Evolutionary conservation across 2,113 vertebrate species (phyloP), one percentile per base, ranked within the genome.

Genomic region (Parotia lawesii): DNA sequence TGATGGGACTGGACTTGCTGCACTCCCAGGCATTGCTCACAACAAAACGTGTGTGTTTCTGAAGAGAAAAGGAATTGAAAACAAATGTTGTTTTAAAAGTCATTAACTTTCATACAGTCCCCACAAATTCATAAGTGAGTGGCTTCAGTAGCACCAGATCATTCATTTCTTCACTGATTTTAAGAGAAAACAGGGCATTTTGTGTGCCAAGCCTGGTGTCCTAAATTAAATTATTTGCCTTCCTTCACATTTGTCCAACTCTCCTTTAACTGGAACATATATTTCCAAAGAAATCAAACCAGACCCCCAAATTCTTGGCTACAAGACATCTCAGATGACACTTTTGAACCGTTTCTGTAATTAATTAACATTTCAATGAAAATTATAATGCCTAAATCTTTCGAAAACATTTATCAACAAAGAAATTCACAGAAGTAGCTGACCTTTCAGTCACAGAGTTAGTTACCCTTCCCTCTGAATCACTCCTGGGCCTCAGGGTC

Each of bases 371-470:
- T 57, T 72, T 31, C 5, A 72, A 12, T 38, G 1, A 60, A 67
- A 78, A 60, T 44, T 35, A 14, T 9, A 48, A 37, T 0, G 1
- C 6, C 1, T 6, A 69, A 29, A 47, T 3, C 0, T 56, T 89
- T 93, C 19, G 1, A 58, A 87, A 94, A 73, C 12, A 13, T 71
- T 69, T 89, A 21, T 58, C 31, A 78, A 31, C 14, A 58, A 62
- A 85, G 5, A 57, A 85, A 51, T 87, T 40, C 18, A 60, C 18
- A 0, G 0, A 83, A 71, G 19, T 5, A 82, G 25, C 28, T 82
- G 48, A 86, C 16, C 28, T 74, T 56, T 42, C 21, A 57, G 24
- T 38, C 27, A 11, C 11, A 31, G 14, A 73, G 8, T 23, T 40
- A 60, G 23, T 47, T 75, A 37, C 33, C 5, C 29, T 51, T 91